Evolutionary conservation across 2,888 invertebrate genomes (phyloP).

Genomic region (Phortica okadai): DNA sequence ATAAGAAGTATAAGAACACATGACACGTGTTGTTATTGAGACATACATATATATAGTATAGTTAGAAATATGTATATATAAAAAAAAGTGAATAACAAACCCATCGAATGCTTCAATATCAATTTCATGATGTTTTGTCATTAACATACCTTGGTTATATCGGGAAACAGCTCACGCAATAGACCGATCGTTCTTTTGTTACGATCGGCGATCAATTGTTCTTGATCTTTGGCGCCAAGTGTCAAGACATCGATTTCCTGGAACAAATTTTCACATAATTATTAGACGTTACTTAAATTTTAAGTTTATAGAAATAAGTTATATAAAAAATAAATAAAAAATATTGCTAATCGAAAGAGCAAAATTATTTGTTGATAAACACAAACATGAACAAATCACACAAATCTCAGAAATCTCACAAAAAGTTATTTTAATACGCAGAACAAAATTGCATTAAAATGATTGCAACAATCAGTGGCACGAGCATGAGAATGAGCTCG

Average conservation of each 20-base stretch:
- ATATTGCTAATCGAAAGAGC: neutral
- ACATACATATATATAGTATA: no score
- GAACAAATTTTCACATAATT: constrained; percentile 38
- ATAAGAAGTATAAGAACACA: no score
- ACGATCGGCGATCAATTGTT: constrained; percentile 81
- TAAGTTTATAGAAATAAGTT: constrained; percentile 33
- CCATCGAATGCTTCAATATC: neutral
- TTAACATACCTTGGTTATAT: constrained; percentile 83
- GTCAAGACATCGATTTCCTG: constrained; percentile 84
- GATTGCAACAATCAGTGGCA: constrained; percentile 57
- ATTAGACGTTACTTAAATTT: neutral
- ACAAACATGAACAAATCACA: neutral
- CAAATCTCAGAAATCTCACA: neutral
- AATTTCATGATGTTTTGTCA: neutral
- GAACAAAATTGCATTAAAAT: constrained; percentile 55
- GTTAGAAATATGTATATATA: neutral
- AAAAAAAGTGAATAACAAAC: neutral
- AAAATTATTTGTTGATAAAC: neutral
- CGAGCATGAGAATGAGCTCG: constrained; percentile 59
- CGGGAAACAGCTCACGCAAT: constrained; percentile 85
- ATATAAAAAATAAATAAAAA: neutral
- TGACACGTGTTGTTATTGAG: no score
- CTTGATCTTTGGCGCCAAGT: constrained; percentile 80
- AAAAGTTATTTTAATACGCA: neutral
- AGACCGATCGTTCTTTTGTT: constrained; percentile 88